Evolutionary conservation across 2,888 invertebrate genomes (phyloP), one percentile per base, ranked within the genome.

Genomic region (Zaprionus bogoriensis): DNA sequence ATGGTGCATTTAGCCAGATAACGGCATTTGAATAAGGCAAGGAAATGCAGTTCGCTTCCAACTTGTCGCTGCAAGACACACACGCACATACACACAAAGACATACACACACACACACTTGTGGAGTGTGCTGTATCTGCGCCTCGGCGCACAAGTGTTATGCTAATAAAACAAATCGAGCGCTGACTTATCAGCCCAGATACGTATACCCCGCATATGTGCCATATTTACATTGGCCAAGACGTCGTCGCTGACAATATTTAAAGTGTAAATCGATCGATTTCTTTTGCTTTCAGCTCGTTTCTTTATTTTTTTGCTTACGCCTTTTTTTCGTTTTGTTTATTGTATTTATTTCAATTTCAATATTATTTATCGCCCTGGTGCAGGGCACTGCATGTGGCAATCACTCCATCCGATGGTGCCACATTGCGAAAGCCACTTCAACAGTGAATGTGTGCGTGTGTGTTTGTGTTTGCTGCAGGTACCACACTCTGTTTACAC

Each of bases 131-230:
- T 23, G 55, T 71, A 67, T 58, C 53, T 62, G 57, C 60, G 52
- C 52, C 36, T 60, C 44, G 57, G 38, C 63, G 51, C 79, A 78
- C 87, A 87, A 87, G 88, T 87, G 88, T 87, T 88, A 77, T 88
- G 87, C 86, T 87, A 87, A 87, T 88, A 87, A 88, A 87, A 79
- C 83, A 77, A 65, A 80, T 74, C 81, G 85, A 63, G 63, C 25
- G 9, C 25, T 10, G 39, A 36, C 80, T 82, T 82, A 82, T 82
- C 81, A 72, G 60, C 51, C n/a, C 50, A 38, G 50, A 54, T 39
- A 32, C 57, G 39, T 57, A 59, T 71, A 66, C 70, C 57, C 51
- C 45, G 28, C 61, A 73, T 85, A 85, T 76, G 71, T 59, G 82
- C 86, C 65, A 63, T 80, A 61, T 52, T 58, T 47, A 66, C 53